Conservation (phyloP, 30 jellyfish, hydroid and myxozoan genomes). For the Aurelia coerulea region DNA sequence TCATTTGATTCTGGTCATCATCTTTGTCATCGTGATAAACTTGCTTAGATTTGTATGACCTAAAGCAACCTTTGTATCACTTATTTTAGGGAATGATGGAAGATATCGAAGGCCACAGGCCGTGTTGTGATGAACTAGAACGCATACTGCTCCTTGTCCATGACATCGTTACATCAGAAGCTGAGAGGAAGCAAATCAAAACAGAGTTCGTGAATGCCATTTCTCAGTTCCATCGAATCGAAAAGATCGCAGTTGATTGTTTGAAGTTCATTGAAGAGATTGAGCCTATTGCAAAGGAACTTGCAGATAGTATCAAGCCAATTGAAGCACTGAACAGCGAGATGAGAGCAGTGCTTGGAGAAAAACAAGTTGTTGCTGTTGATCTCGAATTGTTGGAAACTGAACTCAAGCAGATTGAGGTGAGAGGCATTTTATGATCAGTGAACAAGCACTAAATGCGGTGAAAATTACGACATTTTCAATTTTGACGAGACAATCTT, state of each 20-base stretch:
- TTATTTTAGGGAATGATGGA: constrained; percentile 79
- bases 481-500: too few species aligned
- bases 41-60: too few species aligned
- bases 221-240: constrained; percentile 62
- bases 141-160: constrained; percentile 35
- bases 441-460: not conserved
- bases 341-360: constrained; percentile 52
- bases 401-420: constrained; percentile 76
- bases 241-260: constrained; percentile 52
- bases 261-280: constrained; percentile 51
- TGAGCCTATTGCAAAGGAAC: constrained; percentile 74
- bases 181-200: constrained; percentile 50
- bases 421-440: not conserved
- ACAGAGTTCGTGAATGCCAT: constrained; percentile 68
- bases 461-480: too few species aligned
- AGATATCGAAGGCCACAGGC: constrained; percentile 70
- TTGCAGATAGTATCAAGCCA: constrained; percentile 53
- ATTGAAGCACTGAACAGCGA: constrained; percentile 30
- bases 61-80: not conserved
- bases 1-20: too few species aligned
- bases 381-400: constrained; percentile 44
- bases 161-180: constrained; percentile 44
- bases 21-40: too few species aligned
- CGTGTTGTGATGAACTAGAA: constrained; percentile 52
- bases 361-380: constrained; percentile 65